Evolutionary conservation across 2,888 invertebrate species (phyloP), one percentile per base, ranked within the genome.

Genomic region (Acleris laterana): DNA sequence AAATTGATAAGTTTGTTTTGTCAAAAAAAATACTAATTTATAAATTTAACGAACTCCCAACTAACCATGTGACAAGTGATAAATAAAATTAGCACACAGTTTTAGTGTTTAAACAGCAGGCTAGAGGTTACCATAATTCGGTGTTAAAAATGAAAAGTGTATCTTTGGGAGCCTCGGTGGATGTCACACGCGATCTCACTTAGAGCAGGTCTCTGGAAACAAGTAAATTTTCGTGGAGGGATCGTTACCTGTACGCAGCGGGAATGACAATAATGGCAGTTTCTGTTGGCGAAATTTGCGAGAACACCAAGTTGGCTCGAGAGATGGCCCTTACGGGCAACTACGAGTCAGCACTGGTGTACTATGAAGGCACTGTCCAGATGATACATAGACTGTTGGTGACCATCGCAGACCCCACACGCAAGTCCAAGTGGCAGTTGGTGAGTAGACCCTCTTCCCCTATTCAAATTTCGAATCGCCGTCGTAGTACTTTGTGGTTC

Each of bases 281-380:
- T 88, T 96, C 96, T 83, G 95, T 97, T 88, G 96, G 95, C 88
- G 98, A 98, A 94, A 97, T 98, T 91, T 96, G 96, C 94, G 98
- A 98, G 93, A 98, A 98, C 93, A 97, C 98, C 68, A 98, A 97
- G 90, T 91, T 98, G 89, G 99, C 98, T 66, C 94, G 99, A 81
- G 99, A 99, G 94, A 97, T 97, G 96, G 97, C 98, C 70, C 93
- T 99, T 80, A 96, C 97, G 84, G 99, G 99, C 22, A 98, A 98
- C 89, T 99, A 99, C 84, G 99, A 99, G 82, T 97, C 97, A 71
- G 97, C 99, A 25, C 95, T 96, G 73, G 97, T 98, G 67, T 98
- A 98, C 89, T 99, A 98, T 85, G 97, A 98, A 86, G 97, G 98
- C 61, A 96, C 97, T 11, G 95, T 99, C 67, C 97, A 98, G 85